Base-by-base conservation (phyloP, 92 coral and sea anemone genomes). In the Epizoanthus illoricatus region DNA sequence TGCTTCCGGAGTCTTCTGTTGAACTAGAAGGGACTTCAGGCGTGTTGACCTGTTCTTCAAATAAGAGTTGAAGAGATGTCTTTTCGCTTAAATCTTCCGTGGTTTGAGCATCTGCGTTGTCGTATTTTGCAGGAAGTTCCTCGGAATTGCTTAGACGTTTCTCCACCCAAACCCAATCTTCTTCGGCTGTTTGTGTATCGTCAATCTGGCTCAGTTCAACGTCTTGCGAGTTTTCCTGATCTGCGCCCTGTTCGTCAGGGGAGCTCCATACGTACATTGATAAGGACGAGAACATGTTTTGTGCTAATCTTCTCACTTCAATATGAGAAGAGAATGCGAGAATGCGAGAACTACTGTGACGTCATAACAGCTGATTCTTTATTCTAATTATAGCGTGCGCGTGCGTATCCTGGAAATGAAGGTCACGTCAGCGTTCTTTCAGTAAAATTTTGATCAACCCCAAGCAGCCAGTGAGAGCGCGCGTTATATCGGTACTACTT, bases 81-180 rank as follows among this genome's bases (percentile, higher is more conserved):
- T 81, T 81, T 52, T 81, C 85, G 49, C 85, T 40, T 6, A n/a
- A 23, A 8, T 68, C 85, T 18, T 16, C 56, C 19, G 42, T 70
- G 13, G 7, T 28, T 66, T 40, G n/a, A 8, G 28, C 40, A 43
- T 42, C 82, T 15, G 71, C 59, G 0, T 42, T 43, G 7, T 20
- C 69, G 10, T 42, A 8, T 62, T 62, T 42, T 78, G 64, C 71
- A 61, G 82, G 82, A 9, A 63, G 20, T 21, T 84, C 83, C 2
- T 74, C 86, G 43, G 65, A 70, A 79, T 84, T 88, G 76, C 91
- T 81, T 17, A 43, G 72, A 24, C 84, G 84, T 47, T 88, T 88
- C 58, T 93, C 91, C 19, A 96, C 90, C 85, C 92, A 93, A n/a
- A 96, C 98, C 99, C 99, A 96, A 65, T 88, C 99, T 15, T 84